A percentile compares a stretch with the other conserved stretches of the same genome.
phyloP scores from a whole-genome alignment of 92 coral and sea anemone genomes.

The Zoanthus solanderi region DNA sequence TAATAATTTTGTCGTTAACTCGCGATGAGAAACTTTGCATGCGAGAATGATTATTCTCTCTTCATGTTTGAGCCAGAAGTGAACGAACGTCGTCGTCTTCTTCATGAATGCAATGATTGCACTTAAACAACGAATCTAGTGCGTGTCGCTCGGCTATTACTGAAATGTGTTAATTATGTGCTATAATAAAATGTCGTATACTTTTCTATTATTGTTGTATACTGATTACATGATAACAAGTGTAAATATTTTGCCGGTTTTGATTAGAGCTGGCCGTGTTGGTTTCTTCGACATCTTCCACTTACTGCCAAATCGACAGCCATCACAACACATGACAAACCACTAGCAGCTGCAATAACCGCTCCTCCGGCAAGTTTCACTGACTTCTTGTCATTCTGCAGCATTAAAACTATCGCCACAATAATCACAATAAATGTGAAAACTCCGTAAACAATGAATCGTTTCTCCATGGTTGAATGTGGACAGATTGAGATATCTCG shows the following conservation, averaged over 20 bases:
- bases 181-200: background rate
- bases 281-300: conserved; percentile 3
- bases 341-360: conserved; percentile 33
- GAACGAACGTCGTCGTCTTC: no score
- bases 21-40: no score
- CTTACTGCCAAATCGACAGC: conserved; percentile 32
- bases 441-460: conserved; percentile 28
- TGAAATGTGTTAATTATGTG: background rate
- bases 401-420: conserved; percentile 39
- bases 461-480: conserved; percentile 40
- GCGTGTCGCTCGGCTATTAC: no score
- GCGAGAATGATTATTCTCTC: no score
- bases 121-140: no score
- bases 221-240: background rate
- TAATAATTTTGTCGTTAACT: no score
- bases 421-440: conserved; percentile 18
- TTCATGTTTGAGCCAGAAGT: no score
- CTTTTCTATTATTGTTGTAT: background rate
- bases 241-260: background rate
- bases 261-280: background rate
- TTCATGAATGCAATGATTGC: no score
- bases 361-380: conserved; percentile 34
- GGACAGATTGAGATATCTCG: conserved; percentile 20
- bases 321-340: conserved; percentile 39
- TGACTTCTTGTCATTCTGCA: conserved; percentile 9